Conservation (phyloP, 92 coral and sea anemone genomes). For the Scolanthus callimorphus region DNA sequence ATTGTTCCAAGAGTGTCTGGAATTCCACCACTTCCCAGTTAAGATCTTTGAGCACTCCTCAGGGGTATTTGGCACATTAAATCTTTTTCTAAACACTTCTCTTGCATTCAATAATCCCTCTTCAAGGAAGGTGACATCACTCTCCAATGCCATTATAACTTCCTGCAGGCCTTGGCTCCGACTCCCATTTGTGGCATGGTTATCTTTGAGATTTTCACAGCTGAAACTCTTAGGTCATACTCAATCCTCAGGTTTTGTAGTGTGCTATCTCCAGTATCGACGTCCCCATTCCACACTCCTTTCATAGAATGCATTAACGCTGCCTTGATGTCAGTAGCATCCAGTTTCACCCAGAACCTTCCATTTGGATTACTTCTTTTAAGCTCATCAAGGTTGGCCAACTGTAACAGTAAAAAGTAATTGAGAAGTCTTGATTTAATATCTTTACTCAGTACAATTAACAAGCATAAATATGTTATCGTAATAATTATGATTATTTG, state of each 20-base stretch:
- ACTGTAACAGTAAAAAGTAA: background rate
- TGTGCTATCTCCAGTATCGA: constrained; percentile 10
- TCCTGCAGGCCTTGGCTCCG: background rate
- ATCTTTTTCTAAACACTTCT: constrained; percentile 1
- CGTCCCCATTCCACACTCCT: constrained; percentile 28
- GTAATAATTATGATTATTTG: no score
- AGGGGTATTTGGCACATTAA: constrained; percentile 13
- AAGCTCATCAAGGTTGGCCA: constrained; percentile 4
- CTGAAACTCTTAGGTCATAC: constrained; percentile 18
- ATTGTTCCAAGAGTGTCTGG: no score
- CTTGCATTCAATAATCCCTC: constrained; percentile 9
- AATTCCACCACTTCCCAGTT: no score
- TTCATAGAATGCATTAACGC: constrained; percentile 18
- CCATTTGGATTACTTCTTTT: constrained; percentile 26
- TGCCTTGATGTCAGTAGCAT: constrained; percentile 25
- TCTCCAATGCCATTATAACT: background rate
- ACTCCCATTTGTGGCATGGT: background rate
- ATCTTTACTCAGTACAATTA: no score
- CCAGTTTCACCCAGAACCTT: constrained; percentile 23
- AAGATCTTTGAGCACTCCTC: no score
- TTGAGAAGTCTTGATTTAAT: no score
- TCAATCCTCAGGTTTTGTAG: constrained; percentile 9
- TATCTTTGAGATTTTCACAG: background rate
- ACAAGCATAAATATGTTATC: no score
- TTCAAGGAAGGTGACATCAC: constrained; percentile 14